phyloP scores from a whole-genome alignment of 2,888 invertebrate genomes.

The Phrixothrix hirtus region DNA sequence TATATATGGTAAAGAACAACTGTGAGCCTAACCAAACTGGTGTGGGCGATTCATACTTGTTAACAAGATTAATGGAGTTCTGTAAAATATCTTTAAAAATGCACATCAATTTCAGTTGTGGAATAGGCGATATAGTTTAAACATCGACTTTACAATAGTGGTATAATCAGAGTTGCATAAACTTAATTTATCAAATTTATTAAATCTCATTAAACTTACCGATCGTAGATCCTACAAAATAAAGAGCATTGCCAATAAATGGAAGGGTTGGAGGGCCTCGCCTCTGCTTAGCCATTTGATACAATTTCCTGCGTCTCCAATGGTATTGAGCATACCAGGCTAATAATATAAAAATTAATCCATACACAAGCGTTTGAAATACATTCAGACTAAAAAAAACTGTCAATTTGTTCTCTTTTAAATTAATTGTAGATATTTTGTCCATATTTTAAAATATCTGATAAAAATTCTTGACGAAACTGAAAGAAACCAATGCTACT shows the following conservation, averaged over 20 bases:
- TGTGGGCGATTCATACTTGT: constrained; percentile 3
- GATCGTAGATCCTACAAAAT: constrained; percentile 37
- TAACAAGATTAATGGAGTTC: background rate
- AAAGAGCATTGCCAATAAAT: constrained; percentile 39
- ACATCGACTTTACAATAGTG: no score
- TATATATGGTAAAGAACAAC: constrained; percentile 15
- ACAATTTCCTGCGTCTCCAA: constrained; percentile 40
- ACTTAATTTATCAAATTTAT: background rate
- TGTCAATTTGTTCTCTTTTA: no score
- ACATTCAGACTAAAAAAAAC: no score
- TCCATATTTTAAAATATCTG: no score
- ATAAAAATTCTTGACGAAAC: no score
- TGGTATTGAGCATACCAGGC: constrained; percentile 35
- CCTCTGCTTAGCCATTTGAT: constrained; percentile 32
- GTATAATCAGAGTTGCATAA: no score
- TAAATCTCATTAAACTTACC: constrained; percentile 10
- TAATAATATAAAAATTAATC: constrained; percentile 13
- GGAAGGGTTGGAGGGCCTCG: constrained; percentile 41
- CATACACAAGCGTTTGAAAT: background rate
- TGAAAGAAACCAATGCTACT: no score
- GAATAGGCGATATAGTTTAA: background rate
- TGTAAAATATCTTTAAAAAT: constrained; percentile 5
- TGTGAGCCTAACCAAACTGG: constrained; percentile 26
- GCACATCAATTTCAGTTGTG: background rate
- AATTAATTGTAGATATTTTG: no score